Evolutionary conservation across 2,113 vertebrate species (phyloP), one percentile per base, ranked within the genome.

Genomic region (Pleuronectes platessa): DNA sequence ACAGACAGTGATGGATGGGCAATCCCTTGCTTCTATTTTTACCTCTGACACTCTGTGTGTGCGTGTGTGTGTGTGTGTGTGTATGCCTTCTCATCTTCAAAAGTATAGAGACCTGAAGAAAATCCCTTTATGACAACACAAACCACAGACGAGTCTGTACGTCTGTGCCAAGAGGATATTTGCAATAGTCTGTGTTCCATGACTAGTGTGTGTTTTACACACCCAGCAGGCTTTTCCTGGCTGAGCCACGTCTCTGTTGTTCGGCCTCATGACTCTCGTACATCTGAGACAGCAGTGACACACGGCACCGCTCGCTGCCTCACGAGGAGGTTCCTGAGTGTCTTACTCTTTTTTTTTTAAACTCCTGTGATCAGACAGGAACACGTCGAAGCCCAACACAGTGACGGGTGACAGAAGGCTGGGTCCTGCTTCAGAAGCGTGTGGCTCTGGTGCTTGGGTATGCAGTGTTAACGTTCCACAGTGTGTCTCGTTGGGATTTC

Each of bases 1-100:
- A 83, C 90, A 80, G 82, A 79, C 78, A 60, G 47, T 90, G 90
- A 92, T 91, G 83, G 82, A 91, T 91, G 85, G 84, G 87, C 74
- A 78, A 66, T 86, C 60, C 82, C 54, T 51, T 76, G 80, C 67
- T 88, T 90, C 88, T 91, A 86, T 93, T 92, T 92, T 84, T 89
- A 86, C 31, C 80, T 61, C 27, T 13, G 24, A 54, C 73, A 49
- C 68, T 53, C 64, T 73, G 42, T 71, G 53, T 54, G 11, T 45
- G 27, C 17, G 61, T 42, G 10, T 65, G 68, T 86, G 61, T 45
- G 8, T 65, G 66, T 86, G 61, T 45, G 10, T 64, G 37, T 23
- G 10, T 86, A 68, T 81, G 67, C 45, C 51, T 58, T 79, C 68
- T 79, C 73, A 74, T 78, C 74, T 77, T 74, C 35, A 70, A 60